phyloP scores from a whole-genome alignment of 2,797 vertebrate species.

The Meriones psammophilus region DNA sequence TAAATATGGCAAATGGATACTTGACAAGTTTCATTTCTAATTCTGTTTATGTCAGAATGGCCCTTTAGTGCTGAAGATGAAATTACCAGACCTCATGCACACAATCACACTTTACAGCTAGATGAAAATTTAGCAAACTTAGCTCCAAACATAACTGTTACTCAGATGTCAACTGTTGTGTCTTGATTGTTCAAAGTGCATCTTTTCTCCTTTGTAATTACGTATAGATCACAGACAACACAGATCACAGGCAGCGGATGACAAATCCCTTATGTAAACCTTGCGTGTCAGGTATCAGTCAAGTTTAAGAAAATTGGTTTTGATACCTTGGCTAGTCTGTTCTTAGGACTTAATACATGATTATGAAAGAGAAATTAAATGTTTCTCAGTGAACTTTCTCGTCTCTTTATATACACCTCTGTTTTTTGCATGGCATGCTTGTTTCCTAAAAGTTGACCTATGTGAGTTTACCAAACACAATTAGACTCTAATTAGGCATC shows the following conservation, averaged over 20 bases:
- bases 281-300: conserved; percentile 73
- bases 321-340: conserved; percentile 23
- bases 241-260: conserved; percentile 76
- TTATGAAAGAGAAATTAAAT: conserved; percentile 46
- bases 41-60: conserved; percentile 87
- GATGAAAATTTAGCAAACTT: conserved; percentile 78
- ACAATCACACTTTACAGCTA: conserved; percentile 70
- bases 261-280: conserved; percentile 71
- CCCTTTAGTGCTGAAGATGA: conserved; percentile 85
- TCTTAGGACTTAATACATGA: conserved; percentile 56
- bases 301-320: conserved; percentile 68
- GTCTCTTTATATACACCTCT: not conserved
- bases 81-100: conserved; percentile 83
- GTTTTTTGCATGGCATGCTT: not conserved
- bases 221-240: conserved; percentile 75
- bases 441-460: conserved; percentile 13
- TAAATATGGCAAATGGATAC: conserved; percentile 86
- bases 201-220: conserved; percentile 77
- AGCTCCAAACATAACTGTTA: conserved; percentile 61
- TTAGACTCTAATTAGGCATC: conserved; percentile 36
- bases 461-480: not conserved
- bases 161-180: conserved; percentile 79
- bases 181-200: conserved; percentile 72
- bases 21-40: conserved; percentile 87
- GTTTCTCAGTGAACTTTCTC: not conserved